Percentiles rank a stretch among this genome's conserved stretches.
These are phyloP conservation scores for Antheraea pernyi DNA, from an alignment of 1,140 invertebrate genomes.

Conservation along the genomic window DNA sequence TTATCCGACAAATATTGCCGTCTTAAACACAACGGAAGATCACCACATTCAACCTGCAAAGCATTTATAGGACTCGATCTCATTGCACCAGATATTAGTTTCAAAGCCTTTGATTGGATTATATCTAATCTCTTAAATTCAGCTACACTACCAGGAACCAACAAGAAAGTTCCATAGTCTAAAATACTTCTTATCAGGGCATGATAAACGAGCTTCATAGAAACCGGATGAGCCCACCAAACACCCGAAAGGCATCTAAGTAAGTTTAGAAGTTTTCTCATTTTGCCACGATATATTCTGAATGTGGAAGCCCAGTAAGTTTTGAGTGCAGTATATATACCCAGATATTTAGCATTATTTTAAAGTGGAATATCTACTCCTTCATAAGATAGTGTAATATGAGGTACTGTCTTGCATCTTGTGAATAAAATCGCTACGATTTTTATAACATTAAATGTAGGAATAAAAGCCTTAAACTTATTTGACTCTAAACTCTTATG, in stretches of 20 bases:
- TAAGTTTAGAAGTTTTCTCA: conserved; percentile 12
- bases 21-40: too few relatives aligned
- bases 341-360: neutral
- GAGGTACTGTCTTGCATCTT: neutral
- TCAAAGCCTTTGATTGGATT: too few relatives aligned
- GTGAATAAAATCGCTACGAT: neutral
- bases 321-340: conserved; percentile 17
- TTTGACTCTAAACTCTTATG: too few relatives aligned
- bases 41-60: too few relatives aligned
- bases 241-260: neutral
- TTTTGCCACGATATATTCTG: conserved; percentile 22
- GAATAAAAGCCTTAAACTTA: too few relatives aligned
- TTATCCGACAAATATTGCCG: too few relatives aligned
- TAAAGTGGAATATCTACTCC: conserved; percentile 11
- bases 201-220: neutral
- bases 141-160: too few relatives aligned
- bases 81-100: too few relatives aligned
- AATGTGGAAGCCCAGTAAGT: conserved; percentile 17
- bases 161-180: conserved; percentile 1
- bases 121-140: too few relatives aligned
- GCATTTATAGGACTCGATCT: too few relatives aligned
- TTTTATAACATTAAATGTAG: neutral
- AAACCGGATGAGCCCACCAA: conserved; percentile 6
- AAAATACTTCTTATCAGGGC: conserved; percentile 2
- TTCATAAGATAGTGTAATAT: neutral